These are phyloP conservation scores for Drosophila atripex DNA, from an alignment of 2,888 invertebrate genomes.

Conservation along the genomic window DNA sequence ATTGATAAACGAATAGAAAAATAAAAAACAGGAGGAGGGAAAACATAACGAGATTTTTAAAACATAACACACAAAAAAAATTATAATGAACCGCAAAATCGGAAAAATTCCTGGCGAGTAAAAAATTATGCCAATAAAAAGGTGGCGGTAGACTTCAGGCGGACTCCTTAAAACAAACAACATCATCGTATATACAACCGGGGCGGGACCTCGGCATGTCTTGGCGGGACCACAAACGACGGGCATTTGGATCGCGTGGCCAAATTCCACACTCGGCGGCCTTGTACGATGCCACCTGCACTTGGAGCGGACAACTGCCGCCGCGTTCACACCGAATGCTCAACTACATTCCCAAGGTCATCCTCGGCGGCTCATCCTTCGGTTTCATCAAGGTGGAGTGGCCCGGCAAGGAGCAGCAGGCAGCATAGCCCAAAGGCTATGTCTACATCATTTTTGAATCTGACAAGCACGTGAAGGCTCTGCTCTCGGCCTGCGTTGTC, in stretches of 20 bases:
- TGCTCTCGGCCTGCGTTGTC: slow-evolving; percentile 93
- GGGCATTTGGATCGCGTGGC: slow-evolving; percentile 82
- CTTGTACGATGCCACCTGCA: slow-evolving; percentile 88
- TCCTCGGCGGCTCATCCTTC: slow-evolving; percentile 97
- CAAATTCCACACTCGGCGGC: slow-evolving; percentile 82
- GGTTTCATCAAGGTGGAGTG: slow-evolving; percentile 96
- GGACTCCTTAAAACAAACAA: too few relatives aligned
- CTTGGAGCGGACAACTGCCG: slow-evolving; percentile 95
- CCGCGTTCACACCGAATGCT: slow-evolving; percentile 88
- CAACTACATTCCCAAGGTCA: slow-evolving; percentile 95
- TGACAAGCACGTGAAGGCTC: slow-evolving; percentile 94
- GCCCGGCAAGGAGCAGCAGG: slow-evolving; percentile 94
- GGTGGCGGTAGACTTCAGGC: too few relatives aligned
- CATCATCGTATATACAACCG: too few relatives aligned
- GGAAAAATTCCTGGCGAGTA: too few relatives aligned
- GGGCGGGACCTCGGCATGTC: too few relatives aligned
- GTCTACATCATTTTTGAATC: slow-evolving; percentile 97
- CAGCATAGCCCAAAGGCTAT: slow-evolving; percentile 93
- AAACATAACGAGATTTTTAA: too few relatives aligned
- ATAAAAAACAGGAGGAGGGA: too few relatives aligned
- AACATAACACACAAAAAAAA: too few relatives aligned
- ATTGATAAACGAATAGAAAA: too few relatives aligned
- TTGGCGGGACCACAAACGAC: slow-evolving; percentile 62
- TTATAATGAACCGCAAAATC: too few relatives aligned
- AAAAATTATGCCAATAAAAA: too few relatives aligned